Base-by-base conservation (phyloP, 2,797 vertebrate genomes). In the Phoebastria nigripes region DNA sequence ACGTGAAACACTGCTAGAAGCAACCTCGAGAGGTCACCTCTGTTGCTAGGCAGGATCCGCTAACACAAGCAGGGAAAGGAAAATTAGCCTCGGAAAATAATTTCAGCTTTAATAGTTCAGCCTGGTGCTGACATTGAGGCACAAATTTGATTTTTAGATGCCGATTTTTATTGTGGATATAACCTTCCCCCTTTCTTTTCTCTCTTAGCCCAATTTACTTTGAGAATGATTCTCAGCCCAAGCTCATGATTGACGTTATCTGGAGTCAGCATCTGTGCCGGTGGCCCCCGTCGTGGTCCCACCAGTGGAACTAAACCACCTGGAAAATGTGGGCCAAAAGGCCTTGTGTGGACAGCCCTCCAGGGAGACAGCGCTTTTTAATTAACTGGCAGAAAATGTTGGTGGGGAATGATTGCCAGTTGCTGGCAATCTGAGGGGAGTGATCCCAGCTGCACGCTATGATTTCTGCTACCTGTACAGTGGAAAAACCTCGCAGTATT, bases 21-120 rank as follows among this genome's bases (percentile, higher is more conserved):
- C 91, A 94, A 49, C 90, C 95, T 95, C 26, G 0, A 85, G 95
- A 96, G 92, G 94, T 96, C 92, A 96, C 52, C 63, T 85, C 94
- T 97, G 96, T 96, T 97, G 94, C 96, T 96, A 97, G 92, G 96
- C 96, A 96, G 92, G 71, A 91, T 95, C 41, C 0, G 0, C 89
- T 82, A 87, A 47, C 65, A 85, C 33, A 89, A 78, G 89, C 37
- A 73, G 29, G 25, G 74, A n/a, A 71, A 83, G 72, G 41, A 87
- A 95, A 96, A 92, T 86, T 84, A 96, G 77, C 77, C 73, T 90
- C 1, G 4, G 86, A 90, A 90, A 83, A 94, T 86, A 65, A 82
- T 86, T 95, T 76, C 44, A 62, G 65, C 82, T 78, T 65, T 78
- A 88, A 55, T 83, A 76, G 76, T 91, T 95, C 72, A 86, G 61